Conservation (phyloP, 1,140 invertebrate species). For the Druon quercuslanigerum region DNA sequence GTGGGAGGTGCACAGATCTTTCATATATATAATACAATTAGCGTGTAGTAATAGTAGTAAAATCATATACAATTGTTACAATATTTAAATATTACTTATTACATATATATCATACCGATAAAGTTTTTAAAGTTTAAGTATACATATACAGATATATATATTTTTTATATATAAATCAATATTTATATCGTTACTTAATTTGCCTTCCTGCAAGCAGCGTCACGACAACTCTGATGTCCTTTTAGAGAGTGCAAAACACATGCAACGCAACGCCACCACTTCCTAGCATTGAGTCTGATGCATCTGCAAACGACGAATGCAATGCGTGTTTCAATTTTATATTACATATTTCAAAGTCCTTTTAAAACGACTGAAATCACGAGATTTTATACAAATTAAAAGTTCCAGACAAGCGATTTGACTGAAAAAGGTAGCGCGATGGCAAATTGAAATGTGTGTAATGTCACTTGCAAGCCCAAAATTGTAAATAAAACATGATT, state of each 20-base stretch:
- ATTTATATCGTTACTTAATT: constrained; percentile 71
- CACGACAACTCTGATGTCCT: constrained; percentile 39
- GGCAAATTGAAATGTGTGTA: too few species aligned
- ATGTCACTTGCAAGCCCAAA: too few species aligned
- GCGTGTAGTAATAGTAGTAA: constrained; percentile 74
- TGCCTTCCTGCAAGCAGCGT: constrained; percentile 51
- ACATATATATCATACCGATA: constrained; percentile 73
- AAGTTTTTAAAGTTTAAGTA: constrained; percentile 62
- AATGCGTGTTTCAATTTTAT: not conserved
- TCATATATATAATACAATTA: constrained; percentile 76
- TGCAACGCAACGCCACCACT: constrained; percentile 52
- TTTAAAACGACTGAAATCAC: too few species aligned
- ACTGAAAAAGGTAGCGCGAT: too few species aligned
- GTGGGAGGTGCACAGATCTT: constrained; percentile 75
- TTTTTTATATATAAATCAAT: constrained; percentile 59
- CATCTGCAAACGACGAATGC: constrained; percentile 30
- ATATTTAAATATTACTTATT: constrained; percentile 77
- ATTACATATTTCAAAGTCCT: not conserved
- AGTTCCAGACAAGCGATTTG: too few species aligned
- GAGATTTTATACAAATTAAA: too few species aligned
- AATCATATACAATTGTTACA: constrained; percentile 77
- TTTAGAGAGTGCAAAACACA: constrained; percentile 43
- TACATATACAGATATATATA: constrained; percentile 68
- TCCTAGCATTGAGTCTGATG: constrained; percentile 32
- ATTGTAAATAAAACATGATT: too few species aligned